phyloP scores from a whole-genome alignment of 1,140 invertebrate species.

The Muscidifurax raptorellus region DNA sequence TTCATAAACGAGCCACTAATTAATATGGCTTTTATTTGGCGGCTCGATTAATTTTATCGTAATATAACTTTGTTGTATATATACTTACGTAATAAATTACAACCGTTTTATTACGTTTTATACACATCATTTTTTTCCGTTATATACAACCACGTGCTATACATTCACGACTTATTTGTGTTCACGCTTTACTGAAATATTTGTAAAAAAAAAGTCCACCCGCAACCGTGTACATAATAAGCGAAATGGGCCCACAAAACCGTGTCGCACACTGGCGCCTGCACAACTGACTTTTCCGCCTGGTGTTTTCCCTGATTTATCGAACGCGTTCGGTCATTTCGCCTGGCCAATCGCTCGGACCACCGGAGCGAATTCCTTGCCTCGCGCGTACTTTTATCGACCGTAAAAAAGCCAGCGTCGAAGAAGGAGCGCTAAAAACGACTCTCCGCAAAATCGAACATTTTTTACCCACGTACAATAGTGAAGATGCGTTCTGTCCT shows the following conservation, averaged over 20 bases:
- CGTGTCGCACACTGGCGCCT: not conserved
- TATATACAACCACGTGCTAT: too few relatives aligned
- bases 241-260: not conserved
- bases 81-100: not conserved
- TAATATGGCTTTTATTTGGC: not conserved
- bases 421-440: not conserved
- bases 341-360: not conserved
- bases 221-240: not conserved
- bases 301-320: not conserved
- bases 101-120: too few relatives aligned
- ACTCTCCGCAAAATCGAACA: not conserved
- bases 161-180: too few relatives aligned
- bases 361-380: not conserved
- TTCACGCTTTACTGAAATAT: not conserved
- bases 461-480: too few relatives aligned
- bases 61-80: too few relatives aligned
- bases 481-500: too few relatives aligned
- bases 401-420: not conserved
- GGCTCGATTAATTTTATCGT: too few relatives aligned
- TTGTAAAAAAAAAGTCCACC: not conserved
- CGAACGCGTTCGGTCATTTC: not conserved
- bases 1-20: not conserved
- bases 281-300: slow-evolving; percentile 23
- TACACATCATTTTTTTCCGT: too few relatives aligned
- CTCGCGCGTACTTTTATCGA: slow-evolving; percentile 3